Conservation (phyloP, 2,797 vertebrate genomes). For the Enteromius anoplus region DNA sequence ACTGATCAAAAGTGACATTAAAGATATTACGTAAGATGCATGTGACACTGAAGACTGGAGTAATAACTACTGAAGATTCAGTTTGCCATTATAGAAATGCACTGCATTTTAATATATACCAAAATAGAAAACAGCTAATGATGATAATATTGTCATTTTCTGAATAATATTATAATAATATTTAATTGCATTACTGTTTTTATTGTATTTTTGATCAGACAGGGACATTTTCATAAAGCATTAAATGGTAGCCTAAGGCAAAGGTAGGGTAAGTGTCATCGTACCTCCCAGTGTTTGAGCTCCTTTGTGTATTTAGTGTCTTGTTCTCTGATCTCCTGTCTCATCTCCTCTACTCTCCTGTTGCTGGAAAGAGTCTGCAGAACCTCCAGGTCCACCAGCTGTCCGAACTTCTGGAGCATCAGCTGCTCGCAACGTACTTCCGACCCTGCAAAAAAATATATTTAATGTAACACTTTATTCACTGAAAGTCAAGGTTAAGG, state of each 20-base stretch:
- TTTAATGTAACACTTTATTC: background rate
- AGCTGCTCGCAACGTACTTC: conserved; percentile 76
- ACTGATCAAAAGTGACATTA: background rate
- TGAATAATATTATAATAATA: background rate
- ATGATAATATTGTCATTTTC: background rate
- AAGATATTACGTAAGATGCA: background rate
- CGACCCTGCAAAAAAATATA: conserved; percentile 69
- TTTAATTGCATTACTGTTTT: background rate
- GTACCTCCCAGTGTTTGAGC: conserved; percentile 82
- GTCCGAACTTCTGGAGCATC: conserved; percentile 89
- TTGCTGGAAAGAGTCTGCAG: conserved; percentile 84
- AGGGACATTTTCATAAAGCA: background rate
- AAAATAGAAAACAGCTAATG: background rate
- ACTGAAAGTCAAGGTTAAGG: background rate
- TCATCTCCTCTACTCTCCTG: conserved; percentile 82
- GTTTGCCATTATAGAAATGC: background rate
- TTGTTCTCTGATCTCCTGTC: conserved; percentile 77
- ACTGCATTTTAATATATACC: background rate
- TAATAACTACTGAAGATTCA: background rate
- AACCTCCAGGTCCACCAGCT: conserved; percentile 84
- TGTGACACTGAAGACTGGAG: background rate
- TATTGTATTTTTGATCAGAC: background rate
- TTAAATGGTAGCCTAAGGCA: background rate
- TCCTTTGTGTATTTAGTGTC: conserved; percentile 73
- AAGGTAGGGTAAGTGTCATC: background rate